Percentiles rank a stretch among this genome's conserved stretches.
These are phyloP conservation scores for Rhea pennata DNA, from an alignment of 2,113 vertebrate species.

Conservation along the genomic window DNA sequence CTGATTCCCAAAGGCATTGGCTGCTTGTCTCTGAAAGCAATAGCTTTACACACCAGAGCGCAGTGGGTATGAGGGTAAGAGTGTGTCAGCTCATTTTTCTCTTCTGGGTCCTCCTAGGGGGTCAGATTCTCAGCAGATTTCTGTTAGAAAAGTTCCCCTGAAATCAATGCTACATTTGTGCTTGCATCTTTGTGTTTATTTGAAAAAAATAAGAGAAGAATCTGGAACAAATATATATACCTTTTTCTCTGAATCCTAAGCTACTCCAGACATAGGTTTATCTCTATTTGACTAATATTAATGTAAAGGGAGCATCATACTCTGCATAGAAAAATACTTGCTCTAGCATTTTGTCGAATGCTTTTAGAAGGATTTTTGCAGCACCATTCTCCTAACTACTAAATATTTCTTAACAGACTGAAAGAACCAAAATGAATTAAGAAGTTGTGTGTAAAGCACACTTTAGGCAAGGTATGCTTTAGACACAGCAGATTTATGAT, in stretches of 20 bases:
- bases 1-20: background rate
- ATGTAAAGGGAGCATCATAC: background rate
- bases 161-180: background rate
- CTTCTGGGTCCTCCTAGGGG: background rate
- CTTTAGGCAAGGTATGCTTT: background rate
- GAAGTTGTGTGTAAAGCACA: background rate
- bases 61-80: background rate
- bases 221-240: background rate
- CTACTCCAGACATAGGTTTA: background rate
- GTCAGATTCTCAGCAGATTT: background rate
- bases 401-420: background rate
- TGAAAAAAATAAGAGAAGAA: background rate
- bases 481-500: background rate
- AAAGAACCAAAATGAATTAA: background rate
- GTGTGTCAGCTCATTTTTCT: background rate
- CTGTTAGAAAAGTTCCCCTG: background rate
- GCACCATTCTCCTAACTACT: background rate
- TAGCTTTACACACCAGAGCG: background rate
- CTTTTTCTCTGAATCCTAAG: background rate
- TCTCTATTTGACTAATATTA: background rate
- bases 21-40: background rate
- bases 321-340: background rate
- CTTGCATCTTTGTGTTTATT: background rate
- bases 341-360: background rate
- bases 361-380: background rate